Conservation (phyloP, 2,113 vertebrate genomes). For the Ciconia maguari region DNA sequence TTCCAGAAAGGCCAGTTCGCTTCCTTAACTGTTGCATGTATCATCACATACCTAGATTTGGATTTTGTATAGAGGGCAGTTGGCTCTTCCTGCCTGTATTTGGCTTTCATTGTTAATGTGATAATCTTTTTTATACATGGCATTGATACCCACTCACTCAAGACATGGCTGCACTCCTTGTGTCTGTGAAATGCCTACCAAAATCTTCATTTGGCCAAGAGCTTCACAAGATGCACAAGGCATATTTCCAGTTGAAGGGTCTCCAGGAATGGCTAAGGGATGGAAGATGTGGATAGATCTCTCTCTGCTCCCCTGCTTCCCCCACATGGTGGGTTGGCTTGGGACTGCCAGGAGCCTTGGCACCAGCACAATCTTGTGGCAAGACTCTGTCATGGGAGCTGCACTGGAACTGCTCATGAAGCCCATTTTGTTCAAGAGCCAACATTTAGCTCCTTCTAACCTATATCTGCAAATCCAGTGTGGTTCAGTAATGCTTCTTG, state of each 20-base stretch:
- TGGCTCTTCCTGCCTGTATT: not conserved
- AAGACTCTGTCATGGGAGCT: not conserved
- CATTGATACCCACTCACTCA: not conserved
- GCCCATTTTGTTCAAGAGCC: not conserved
- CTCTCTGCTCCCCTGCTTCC: not conserved
- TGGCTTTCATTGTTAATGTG: not conserved
- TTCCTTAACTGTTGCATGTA: not conserved
- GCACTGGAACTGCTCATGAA: not conserved
- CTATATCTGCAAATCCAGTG: not conserved
- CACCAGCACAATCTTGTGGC: not conserved
- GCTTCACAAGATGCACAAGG: not conserved
- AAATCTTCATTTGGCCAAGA: not conserved
- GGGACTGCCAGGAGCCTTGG: not conserved
- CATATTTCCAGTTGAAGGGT: not conserved
- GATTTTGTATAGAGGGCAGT: not conserved
- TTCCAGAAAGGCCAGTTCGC: not conserved
- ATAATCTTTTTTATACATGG: not conserved
- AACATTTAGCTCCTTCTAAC: not conserved
- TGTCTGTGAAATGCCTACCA: not conserved
- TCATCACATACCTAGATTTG: not conserved
- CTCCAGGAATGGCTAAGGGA: not conserved
- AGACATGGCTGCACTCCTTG: not conserved
- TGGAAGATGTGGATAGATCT: not conserved
- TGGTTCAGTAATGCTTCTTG: not conserved
- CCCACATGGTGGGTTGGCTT: not conserved